Evolutionary conservation across 2,888 invertebrate species (phyloP).

Genomic region (Brachyptera putata): DNA sequence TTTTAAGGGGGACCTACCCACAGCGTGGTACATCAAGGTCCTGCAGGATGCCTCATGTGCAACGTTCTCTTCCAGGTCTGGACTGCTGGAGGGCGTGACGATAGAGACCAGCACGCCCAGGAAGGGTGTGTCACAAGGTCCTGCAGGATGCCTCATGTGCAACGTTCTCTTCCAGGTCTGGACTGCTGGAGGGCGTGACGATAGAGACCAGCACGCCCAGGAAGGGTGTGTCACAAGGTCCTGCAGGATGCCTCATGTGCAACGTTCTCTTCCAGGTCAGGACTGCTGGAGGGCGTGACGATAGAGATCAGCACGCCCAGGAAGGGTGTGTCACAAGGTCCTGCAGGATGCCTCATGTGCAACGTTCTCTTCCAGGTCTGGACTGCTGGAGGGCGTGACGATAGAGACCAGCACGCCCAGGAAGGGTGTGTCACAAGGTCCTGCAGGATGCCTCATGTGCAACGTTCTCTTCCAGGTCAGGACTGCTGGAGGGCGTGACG

Average conservation of each 20-base stretch:
- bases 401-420: conserved; percentile 12
- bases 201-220: conserved; percentile 15
- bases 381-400: conserved; percentile 14
- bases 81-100: conserved; percentile 14
- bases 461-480: conserved; percentile 16
- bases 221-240: conserved; percentile 33
- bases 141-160: conserved; percentile 34
- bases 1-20: too few species aligned
- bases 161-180: conserved; percentile 16
- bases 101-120: conserved; percentile 12
- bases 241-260: too few species aligned
- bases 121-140: conserved; percentile 33
- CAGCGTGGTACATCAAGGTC: too few species aligned
- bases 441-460: conserved; percentile 34
- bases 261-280: not conserved
- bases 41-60: too few species aligned
- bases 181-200: conserved; percentile 14
- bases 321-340: conserved; percentile 32
- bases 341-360: conserved; percentile 34
- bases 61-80: not conserved
- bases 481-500: conserved; percentile 14
- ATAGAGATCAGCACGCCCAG: conserved; percentile 15
- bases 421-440: conserved; percentile 33
- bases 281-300: conserved; percentile 14
- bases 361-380: not conserved